These are phyloP conservation scores for Mesembrinibis cayennensis DNA, from an alignment of 2,113 vertebrate species.

Conservation along the genomic window DNA sequence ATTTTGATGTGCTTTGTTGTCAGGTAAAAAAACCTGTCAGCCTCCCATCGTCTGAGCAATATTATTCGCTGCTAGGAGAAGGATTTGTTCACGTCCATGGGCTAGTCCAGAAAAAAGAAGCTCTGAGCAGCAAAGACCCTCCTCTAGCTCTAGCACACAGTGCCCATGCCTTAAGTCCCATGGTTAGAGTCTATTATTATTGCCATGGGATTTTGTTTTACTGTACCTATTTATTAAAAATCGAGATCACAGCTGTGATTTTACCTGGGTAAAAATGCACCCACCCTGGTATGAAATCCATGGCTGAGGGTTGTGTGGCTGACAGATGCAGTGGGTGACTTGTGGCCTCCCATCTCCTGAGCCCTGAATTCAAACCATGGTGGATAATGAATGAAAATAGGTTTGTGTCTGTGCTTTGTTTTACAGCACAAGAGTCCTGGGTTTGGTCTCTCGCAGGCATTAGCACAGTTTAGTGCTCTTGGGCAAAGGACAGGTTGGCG, in stretches of 20 bases:
- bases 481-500: rapidly evolving
- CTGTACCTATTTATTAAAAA: background rate
- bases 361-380: background rate
- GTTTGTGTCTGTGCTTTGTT: background rate
- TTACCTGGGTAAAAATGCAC: no score
- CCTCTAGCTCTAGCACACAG: background rate
- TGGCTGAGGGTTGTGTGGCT: background rate
- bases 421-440: background rate
- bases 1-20: background rate
- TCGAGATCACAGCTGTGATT: background rate
- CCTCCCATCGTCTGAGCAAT: background rate
- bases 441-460: background rate
- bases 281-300: background rate
- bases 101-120: background rate
- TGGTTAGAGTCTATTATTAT: background rate
- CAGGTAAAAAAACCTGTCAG: background rate
- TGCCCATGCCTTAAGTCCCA: no score
- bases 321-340: background rate
- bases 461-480: background rate
- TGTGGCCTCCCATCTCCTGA: background rate
- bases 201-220: background rate
- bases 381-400: background rate
- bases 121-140: background rate
- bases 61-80: background rate
- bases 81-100: background rate